These are phyloP conservation scores for Sinonovacula constricta DNA, from an alignment of 1,140 invertebrate species.

Conservation along the genomic window DNA sequence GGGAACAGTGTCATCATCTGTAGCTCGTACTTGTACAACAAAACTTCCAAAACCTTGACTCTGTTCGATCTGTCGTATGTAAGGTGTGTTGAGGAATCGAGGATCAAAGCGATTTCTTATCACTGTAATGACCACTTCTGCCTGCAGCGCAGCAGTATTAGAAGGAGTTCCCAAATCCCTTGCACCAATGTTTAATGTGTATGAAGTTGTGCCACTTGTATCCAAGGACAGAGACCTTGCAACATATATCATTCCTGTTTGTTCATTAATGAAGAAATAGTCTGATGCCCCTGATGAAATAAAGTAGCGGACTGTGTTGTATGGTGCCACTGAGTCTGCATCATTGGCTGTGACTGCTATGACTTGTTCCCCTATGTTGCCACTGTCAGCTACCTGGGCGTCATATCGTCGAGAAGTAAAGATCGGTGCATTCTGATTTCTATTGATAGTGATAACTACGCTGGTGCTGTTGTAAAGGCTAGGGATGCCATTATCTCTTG, in stretches of 20 bases:
- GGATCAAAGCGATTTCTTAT: constrained; percentile 64
- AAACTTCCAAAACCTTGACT: constrained; percentile 49
- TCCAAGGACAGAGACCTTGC: constrained; percentile 26
- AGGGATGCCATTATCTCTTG: constrained; percentile 61
- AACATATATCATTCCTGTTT: constrained; percentile 23
- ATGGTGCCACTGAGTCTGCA: constrained; percentile 31
- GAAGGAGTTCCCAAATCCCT: constrained; percentile 29
- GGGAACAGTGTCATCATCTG: constrained; percentile 59
- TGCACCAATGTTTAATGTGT: constrained; percentile 18
- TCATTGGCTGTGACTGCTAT: constrained; percentile 25
- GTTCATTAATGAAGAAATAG: constrained; percentile 35
- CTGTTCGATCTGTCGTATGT: constrained; percentile 56
- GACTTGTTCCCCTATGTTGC: constrained; percentile 4
- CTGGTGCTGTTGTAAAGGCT: constrained; percentile 50
- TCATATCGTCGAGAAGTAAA: constrained; percentile 5
- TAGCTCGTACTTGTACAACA: constrained; percentile 52
- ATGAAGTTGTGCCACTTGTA: background rate
- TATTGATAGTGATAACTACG: constrained; percentile 58
- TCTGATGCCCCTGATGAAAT: constrained; percentile 1
- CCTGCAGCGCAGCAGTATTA: constrained; percentile 14
- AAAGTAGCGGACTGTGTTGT: constrained; percentile 24
- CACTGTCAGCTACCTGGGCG: constrained; percentile 40
- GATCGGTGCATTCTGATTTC: constrained; percentile 57
- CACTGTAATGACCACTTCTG: constrained; percentile 44
- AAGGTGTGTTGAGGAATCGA: constrained; percentile 43